Base-by-base conservation (phyloP, 2,888 invertebrate species). In the Hypomecis atomaria region DNA sequence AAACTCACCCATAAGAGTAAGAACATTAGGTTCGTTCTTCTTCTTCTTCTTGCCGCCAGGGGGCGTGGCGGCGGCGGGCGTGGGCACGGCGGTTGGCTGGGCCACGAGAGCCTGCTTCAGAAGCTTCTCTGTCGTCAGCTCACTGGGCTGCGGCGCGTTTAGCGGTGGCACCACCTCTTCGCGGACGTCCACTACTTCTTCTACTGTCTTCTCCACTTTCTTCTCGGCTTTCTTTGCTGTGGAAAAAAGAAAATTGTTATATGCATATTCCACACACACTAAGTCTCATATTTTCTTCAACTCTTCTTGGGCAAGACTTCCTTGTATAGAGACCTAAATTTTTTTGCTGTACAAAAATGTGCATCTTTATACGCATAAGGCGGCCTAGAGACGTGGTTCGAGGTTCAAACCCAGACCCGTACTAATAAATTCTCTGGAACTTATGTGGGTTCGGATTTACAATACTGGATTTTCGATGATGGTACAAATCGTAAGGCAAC, bases 81-180 rank as follows among this genome's bases (percentile, higher is more conserved):
- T 67, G 9, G 61, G 73, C 40, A 72, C 60, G 48, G 76, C 56
- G 6, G 70, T 67, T 9, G 79, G 66, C 4, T 73, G 62, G 7
- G 77, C 74, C 1, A 76, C 80, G 23, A 88, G 71, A 1, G 88
- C 90, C 59, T 91, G 89, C 74, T 85, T 85, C 69, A 93, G 76
- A 59, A 92, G 77, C 72, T 90, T 93, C 53, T 91, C 90, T 0
- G 89, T 93, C 48, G 92, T 92, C 40, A 92, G 81, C 73, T 90
- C 90, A 69, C 84, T 89, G 4, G 92, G 89, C 76, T 90, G 92
- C 33, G 89, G 89, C 13, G 80, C 79, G 71, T 89, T 89, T 69
- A 90, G 72, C 0, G 92, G 89, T 0, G 87, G 88, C 3, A 92
- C 85, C 37, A 88, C 79, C 69, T 90, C 89, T 56, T 90, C 90